phyloP scores from a whole-genome alignment of 2,888 invertebrate species.

The Craniophora ligustri region DNA sequence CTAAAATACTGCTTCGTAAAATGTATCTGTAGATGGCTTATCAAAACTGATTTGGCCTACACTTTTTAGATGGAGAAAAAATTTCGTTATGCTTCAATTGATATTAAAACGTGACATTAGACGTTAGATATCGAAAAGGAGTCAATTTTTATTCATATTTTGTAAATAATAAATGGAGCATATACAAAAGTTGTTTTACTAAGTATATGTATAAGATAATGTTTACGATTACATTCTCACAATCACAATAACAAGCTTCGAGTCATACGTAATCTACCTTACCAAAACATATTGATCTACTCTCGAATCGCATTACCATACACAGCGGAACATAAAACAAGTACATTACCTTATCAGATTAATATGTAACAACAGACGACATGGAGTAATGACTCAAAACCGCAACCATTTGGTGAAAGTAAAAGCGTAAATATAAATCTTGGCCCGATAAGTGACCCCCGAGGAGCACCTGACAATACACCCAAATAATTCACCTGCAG shows the following conservation, averaged over 20 bases:
- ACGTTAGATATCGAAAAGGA: slow-evolving; percentile 31
- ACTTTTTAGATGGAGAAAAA: neutral
- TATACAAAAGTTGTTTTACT: too few species aligned
- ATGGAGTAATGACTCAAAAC: slow-evolving; percentile 58
- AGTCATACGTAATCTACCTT: slow-evolving; percentile 7
- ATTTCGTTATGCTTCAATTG: slow-evolving; percentile 2
- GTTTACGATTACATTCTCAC: too few species aligned
- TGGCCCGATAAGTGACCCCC: slow-evolving; percentile 69
- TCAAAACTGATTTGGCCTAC: too few species aligned
- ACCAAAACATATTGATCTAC: slow-evolving; percentile 23
- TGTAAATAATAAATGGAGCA: neutral
- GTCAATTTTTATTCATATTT: slow-evolving; percentile 18
- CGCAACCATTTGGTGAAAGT: slow-evolving; percentile 77
- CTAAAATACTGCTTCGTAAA: too few species aligned
- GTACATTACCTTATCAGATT: slow-evolving; percentile 28
- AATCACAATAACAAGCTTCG: neutral
- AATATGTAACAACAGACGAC: slow-evolving; percentile 30
- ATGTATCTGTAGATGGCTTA: too few species aligned
- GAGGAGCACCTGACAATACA: slow-evolving; percentile 66
- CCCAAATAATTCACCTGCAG: slow-evolving; percentile 26
- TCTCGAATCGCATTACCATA: slow-evolving; percentile 34
- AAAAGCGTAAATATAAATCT: slow-evolving; percentile 77
- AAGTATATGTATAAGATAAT: too few species aligned
- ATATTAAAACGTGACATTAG: slow-evolving; percentile 19
- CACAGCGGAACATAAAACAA: slow-evolving; percentile 10